These are phyloP conservation scores for Todus mexicanus DNA, from an alignment of 2,797 vertebrate species.

Conservation along the genomic window DNA sequence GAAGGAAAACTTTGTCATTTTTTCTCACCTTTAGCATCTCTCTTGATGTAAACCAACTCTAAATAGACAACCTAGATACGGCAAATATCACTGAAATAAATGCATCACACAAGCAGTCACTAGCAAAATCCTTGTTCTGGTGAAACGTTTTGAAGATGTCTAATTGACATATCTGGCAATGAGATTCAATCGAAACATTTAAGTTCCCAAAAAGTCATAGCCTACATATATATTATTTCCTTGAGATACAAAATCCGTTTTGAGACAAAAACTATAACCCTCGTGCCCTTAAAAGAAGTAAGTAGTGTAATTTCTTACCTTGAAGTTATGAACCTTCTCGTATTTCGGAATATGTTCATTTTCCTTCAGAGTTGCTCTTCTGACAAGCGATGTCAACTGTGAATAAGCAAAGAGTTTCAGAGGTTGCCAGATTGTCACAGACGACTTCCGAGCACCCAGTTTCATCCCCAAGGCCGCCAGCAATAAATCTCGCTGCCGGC, in stretches of 20 bases:
- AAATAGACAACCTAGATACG: neutral
- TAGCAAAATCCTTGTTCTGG: neutral
- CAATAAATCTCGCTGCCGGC: conserved; percentile 90
- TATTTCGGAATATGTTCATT: conserved; percentile 87
- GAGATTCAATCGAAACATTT: neutral
- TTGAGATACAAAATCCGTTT: neutral
- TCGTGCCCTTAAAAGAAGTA: neutral
- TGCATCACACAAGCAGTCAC: neutral
- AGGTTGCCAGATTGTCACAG: conserved; percentile 95
- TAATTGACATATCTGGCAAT: neutral
- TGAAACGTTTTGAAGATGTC: neutral
- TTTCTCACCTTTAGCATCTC: neutral
- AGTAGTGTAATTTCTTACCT: conserved; percentile 81
- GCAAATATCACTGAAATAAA: neutral
- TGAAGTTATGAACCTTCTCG: conserved; percentile 98
- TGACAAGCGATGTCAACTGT: conserved; percentile 96
- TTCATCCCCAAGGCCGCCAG: conserved; percentile 93
- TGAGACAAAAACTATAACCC: neutral
- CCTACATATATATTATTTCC: neutral
- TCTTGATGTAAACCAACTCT: neutral
- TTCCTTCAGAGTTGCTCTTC: conserved; percentile 97
- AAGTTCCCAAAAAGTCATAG: neutral
- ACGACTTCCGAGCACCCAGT: conserved; percentile 92
- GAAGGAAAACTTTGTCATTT: conserved; percentile 22
- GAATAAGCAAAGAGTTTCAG: conserved; percentile 99